Conservation (phyloP, 2,113 vertebrate genomes). For the Rynchops niger region DNA sequence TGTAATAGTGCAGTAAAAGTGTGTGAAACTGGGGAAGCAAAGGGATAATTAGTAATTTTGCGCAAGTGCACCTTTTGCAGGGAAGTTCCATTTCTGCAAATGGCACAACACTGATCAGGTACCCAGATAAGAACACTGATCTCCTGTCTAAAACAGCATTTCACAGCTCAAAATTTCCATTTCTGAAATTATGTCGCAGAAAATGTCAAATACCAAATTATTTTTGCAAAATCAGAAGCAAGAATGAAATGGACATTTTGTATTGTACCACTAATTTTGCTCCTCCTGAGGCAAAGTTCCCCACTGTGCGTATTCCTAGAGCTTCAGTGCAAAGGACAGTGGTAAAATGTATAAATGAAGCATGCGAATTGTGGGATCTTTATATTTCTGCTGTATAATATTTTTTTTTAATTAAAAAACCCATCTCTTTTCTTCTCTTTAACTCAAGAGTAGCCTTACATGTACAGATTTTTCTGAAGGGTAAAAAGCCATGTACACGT, state of each 20-base stretch:
- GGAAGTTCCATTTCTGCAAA: neutral
- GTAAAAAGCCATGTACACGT: neutral
- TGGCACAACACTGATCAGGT: neutral
- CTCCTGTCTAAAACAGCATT: neutral
- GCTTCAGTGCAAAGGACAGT: neutral
- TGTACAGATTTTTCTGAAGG: neutral
- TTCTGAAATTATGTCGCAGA: neutral
- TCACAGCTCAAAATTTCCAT: neutral
- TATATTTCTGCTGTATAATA: neutral
- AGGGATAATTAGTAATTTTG: no score
- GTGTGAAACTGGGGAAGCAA: neutral
- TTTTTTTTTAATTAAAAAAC: neutral
- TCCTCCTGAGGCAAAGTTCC: neutral
- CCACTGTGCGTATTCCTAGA: neutral
- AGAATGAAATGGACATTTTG: neutral
- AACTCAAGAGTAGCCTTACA: neutral
- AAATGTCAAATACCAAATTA: neutral
- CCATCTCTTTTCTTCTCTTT: neutral
- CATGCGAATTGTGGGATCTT: neutral
- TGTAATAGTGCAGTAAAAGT: neutral
- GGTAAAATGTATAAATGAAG: neutral
- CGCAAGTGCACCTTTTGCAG: neutral
- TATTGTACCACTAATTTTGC: neutral
- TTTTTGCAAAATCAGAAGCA: neutral
- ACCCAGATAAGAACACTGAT: neutral